A percentile compares a stretch with the other conserved stretches of the same genome.
phyloP scores from a whole-genome alignment of 2,113 vertebrate genomes.

The Nycticebus coucang region DNA sequence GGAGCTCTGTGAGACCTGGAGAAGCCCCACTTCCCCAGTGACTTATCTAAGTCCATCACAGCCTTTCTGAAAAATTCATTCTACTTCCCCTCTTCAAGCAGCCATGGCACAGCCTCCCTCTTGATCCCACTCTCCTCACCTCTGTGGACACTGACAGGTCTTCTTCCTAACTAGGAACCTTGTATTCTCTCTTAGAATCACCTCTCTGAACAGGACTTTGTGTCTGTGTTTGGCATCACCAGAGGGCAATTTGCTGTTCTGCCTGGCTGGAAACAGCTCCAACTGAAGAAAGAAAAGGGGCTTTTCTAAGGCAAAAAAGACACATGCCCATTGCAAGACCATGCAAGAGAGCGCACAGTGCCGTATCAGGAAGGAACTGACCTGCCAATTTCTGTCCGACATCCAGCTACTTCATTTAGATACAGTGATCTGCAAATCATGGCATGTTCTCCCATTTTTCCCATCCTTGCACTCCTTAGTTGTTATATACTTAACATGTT shows the following conservation, averaged over 20 bases:
- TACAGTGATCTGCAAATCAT: background rate
- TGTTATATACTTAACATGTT: background rate
- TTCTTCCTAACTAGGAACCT: conserved; percentile 46
- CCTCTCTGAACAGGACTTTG: conserved; percentile 90
- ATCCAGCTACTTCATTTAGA: background rate
- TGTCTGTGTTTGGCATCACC: conserved; percentile 85
- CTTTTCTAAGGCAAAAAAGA: conserved; percentile 86
- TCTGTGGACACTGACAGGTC: background rate
- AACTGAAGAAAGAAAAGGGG: conserved; percentile 89
- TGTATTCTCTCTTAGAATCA: conserved; percentile 84
- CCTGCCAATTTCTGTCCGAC: background rate
- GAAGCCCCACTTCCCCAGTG: background rate
- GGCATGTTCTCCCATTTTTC: background rate
- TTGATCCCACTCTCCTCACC: too few species aligned
- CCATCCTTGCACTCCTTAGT: background rate
- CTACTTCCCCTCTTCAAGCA: background rate
- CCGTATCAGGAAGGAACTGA: background rate
- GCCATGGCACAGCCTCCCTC: background rate
- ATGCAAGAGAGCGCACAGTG: background rate
- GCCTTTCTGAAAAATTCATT: background rate
- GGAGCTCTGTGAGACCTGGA: background rate
- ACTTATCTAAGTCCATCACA: background rate
- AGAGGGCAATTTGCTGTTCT: conserved; percentile 86
- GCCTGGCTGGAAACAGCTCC: conserved; percentile 91
- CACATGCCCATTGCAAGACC: background rate